Base-by-base conservation (phyloP, 2,113 vertebrate genomes). In the Rhinopomastus cyanomelas region DNA sequence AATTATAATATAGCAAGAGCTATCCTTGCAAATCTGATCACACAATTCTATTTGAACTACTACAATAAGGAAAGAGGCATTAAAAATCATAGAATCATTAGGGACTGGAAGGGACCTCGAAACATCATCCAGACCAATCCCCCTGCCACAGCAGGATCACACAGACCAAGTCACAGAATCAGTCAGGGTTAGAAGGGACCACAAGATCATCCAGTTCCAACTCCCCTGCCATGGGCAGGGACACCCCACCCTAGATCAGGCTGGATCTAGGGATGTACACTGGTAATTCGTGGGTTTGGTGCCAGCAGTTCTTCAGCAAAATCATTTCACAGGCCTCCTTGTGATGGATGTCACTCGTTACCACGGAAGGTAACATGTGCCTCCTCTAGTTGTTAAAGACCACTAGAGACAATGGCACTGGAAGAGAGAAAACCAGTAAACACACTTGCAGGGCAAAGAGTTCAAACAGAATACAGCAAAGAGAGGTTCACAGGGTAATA, bases 21-120 rank as follows among this genome's bases (percentile, higher is more conserved):
- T 67, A 92, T 56, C 42, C 89, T 60, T 88, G 49, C 18, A 93
- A 92, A 90, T 73, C 62, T 78, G 71, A 69, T 49, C 37, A 89
- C 25, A 94, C 49, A 81, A 82, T 51, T 76, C 68, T 61, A 14
- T 56, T 75, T 51, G 32, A 91, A 59, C 14, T 30, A 69, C 36
- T 34, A 17, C 48, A 52, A 80, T 49, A 79, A 92, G 29, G 29
- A 80, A 81, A 94, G 66, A 51, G 0, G 5, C 2, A 67, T 87
- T 85, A 64, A 89, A 92, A 64, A 34, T 17, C n/a, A n/a, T n/a
- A n/a, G n/a, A n/a, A n/a, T n/a, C n/a, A n/a, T n/a, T n/a, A n/a
- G n/a, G n/a, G n/a, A n/a, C n/a, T n/a, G n/a, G n/a, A n/a, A n/a
- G n/a, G n/a, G n/a, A n/a, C n/a, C n/a, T n/a, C n/a, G n/a, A n/a